phyloP scores from a whole-genome alignment of 2,113 vertebrate species.

The Raja brachyura region DNA sequence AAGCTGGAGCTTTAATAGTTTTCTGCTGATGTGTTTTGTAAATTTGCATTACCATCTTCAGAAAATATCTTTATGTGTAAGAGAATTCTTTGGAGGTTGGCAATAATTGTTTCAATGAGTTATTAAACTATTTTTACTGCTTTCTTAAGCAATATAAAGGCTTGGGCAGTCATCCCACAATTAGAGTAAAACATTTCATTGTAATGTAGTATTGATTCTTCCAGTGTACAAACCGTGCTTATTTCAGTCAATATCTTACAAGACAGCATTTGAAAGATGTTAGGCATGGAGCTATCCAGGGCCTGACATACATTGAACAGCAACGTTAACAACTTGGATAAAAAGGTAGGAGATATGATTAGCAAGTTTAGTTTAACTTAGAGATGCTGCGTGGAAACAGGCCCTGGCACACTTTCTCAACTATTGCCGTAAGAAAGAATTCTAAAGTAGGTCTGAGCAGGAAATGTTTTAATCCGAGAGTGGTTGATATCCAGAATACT shows the following conservation, averaged over 20 bases:
- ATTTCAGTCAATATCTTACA: neutral
- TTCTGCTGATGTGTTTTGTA: slow-evolving; percentile 11
- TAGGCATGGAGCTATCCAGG: neutral
- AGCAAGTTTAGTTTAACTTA: no score
- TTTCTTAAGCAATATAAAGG: slow-evolving; percentile 24
- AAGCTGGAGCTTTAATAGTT: neutral
- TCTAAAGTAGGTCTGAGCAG: no score
- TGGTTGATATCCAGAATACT: no score
- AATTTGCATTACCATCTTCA: slow-evolving; percentile 24
- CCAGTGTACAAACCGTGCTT: neutral
- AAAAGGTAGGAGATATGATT: no score
- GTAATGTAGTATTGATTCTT: slow-evolving; percentile 32
- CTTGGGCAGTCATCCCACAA: slow-evolving; percentile 1
- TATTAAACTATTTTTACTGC: slow-evolving; percentile 32
- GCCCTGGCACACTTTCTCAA: no score
- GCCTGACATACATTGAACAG: neutral
- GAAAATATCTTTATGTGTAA: slow-evolving; percentile 15
- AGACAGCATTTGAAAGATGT: neutral
- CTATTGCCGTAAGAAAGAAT: no score
- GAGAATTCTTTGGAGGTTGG: slow-evolving; percentile 27
- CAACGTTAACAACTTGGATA: no score
- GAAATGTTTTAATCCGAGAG: no score
- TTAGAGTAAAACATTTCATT: slow-evolving; percentile 31
- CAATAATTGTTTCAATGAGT: slow-evolving; percentile 37
- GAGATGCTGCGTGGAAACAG: no score